Evolutionary conservation across 1,140 invertebrate species (phyloP), one percentile per base, ranked within the genome.

Genomic region (Drosophila pectinifera): DNA sequence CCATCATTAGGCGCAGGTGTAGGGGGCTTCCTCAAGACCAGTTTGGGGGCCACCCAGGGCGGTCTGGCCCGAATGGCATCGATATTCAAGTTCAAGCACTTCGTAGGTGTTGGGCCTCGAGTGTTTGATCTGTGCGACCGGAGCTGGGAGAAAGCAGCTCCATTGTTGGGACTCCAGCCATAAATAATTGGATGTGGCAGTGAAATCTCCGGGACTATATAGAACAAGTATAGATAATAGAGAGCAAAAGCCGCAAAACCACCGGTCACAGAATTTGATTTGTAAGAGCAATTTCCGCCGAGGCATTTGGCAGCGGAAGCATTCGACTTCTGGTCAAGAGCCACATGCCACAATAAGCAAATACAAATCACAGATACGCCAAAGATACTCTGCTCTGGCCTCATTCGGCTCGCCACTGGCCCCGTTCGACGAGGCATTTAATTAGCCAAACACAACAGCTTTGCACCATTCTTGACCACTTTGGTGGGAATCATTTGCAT

Each of bases 1-100:
- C 8, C 58, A 58, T 89, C 72, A 88, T 86, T 86, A 88, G 73
- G 38, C 24, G 39, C 39, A 79, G 55, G 59, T 55, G 58, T 39
- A 5, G 24, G 57, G 48, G 39, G 59, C 28, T 58, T 70, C 69
- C 69, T 49, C 64, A 5, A 39, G 18, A 46, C 70, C 42, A 57
- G 59, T 73, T 73, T 59, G 10, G 45, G 18, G 48, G 56, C 46
- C 55, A 45, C n/a, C 73, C 72, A 62, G 53, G 31, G 39, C 24
- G n/a, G 34, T 1, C 10, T 42, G 20, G 34, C 3, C 10, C 57
- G 20, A 36, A 13, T 26, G 14, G 22, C 31, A 41, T 48, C 61
- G 18, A 43, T 46, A 64, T 65, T 65, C 41, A 48, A 65, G 63
- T 73, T 61, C 42, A 73, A 18, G 14, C 34, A 42, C 36, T 38